Evolutionary conservation across 2,888 invertebrate genomes (phyloP).

Genomic region (Argynnis bischoffii): DNA sequence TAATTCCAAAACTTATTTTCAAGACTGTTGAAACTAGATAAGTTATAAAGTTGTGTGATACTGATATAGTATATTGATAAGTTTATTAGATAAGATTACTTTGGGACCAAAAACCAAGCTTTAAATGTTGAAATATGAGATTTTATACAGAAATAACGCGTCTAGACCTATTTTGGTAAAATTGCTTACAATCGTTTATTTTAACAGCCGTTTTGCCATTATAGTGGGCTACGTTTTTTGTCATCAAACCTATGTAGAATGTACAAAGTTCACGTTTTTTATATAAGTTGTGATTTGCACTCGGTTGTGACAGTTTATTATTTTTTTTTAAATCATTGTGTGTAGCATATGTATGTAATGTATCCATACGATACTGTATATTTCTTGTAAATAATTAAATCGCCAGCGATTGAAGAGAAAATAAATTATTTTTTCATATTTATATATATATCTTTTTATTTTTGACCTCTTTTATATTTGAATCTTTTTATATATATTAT

Average conservation of each 20-base stretch:
- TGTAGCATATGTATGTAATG: conserved; percentile 17
- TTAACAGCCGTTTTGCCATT: too few relatives aligned
- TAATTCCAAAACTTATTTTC: conserved; percentile 49
- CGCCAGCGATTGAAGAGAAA: conserved; percentile 37
- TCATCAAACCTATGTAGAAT: neutral
- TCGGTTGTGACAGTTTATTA: conserved; percentile 35
- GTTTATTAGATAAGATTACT: conserved; percentile 53
- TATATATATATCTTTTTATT: conserved; percentile 22
- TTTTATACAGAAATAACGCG: neutral
- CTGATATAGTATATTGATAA: conserved; percentile 64
- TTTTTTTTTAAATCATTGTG: conserved; percentile 14
- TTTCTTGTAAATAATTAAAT: conserved; percentile 40
- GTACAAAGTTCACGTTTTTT: conserved; percentile 3
- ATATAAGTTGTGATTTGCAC: conserved; percentile 35
- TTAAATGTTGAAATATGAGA: conserved; percentile 36
- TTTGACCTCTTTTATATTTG: neutral
- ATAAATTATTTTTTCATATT: conserved; percentile 45
- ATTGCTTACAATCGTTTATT: too few relatives aligned
- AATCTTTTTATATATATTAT: neutral
- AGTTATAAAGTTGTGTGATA: conserved; percentile 70
- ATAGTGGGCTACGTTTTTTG: too few relatives aligned
- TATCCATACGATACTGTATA: conserved; percentile 38
- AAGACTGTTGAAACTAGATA: conserved; percentile 52
- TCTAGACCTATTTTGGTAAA: too few relatives aligned
- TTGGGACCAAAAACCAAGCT: conserved; percentile 73